A percentile compares a stretch with the other conserved stretches of the same genome.
phyloP scores from a whole-genome alignment of 2,888 invertebrate genomes.

The Cylloceria caligata region DNA sequence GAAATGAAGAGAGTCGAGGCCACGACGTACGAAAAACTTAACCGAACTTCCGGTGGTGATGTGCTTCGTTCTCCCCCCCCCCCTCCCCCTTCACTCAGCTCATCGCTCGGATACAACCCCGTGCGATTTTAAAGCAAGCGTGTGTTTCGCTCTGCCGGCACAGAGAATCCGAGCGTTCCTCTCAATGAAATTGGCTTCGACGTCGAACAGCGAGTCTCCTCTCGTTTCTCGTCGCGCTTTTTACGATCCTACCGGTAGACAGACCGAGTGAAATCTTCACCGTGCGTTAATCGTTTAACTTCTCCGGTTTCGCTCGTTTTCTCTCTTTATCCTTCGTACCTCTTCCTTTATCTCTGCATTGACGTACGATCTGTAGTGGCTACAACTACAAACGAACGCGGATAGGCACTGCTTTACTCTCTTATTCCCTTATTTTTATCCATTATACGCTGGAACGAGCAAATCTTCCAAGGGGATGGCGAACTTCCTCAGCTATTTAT shows the following conservation, averaged over 20 bases:
- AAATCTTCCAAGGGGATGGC: conserved; percentile 27
- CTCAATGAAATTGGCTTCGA: conserved; percentile 70
- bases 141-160: conserved; percentile 50
- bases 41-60: conserved; percentile 68
- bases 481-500: conserved; percentile 28
- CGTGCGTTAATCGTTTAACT: conserved; percentile 63
- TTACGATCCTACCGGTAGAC: conserved; percentile 61
- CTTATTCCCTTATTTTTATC: conserved; percentile 39
- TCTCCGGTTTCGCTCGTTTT: conserved; percentile 25
- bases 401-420: conserved; percentile 13
- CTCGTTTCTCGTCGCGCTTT: conserved; percentile 69
- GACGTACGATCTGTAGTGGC: not conserved
- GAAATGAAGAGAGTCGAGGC: conserved; percentile 35
- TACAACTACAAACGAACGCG: not conserved
- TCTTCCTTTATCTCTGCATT: conserved; percentile 1
- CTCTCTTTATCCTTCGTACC: conserved; percentile 28
- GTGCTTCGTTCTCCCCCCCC: conserved; percentile 14
- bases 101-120: conserved; percentile 32
- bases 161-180: conserved; percentile 59
- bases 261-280: conserved; percentile 57
- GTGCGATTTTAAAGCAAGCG: conserved; percentile 28
- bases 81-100: not conserved
- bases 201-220: conserved; percentile 58
- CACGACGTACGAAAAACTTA: conserved; percentile 68
- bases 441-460: conserved; percentile 24